phyloP scores from a whole-genome alignment of 2,797 vertebrate genomes.

The Gallirallus australis region DNA sequence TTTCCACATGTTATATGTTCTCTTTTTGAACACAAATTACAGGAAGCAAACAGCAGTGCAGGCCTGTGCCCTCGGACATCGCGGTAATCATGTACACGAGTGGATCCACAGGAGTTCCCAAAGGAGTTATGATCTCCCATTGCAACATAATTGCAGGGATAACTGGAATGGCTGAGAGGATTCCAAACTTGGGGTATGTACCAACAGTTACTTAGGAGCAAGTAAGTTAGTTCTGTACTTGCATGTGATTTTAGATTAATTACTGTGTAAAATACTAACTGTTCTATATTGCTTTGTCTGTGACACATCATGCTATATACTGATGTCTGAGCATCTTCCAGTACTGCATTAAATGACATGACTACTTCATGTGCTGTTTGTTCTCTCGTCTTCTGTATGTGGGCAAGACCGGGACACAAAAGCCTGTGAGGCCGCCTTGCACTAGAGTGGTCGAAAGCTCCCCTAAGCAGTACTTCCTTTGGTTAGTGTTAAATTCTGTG shows the following conservation, averaged over 20 bases:
- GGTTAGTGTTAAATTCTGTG: neutral
- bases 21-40: neutral
- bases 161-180: conserved; percentile 91
- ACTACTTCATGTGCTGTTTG: neutral
- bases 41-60: conserved; percentile 80
- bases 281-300: neutral
- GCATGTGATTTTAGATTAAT: neutral
- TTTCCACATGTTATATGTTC: neutral
- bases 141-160: conserved; percentile 92
- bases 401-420: neutral
- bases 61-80: conserved; percentile 85
- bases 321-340: neutral
- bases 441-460: neutral
- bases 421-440: neutral
- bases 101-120: conserved; percentile 92
- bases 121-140: conserved; percentile 96
- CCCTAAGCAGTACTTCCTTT: neutral
- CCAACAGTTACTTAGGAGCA: neutral
- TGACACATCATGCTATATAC: neutral
- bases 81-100: conserved; percentile 99
- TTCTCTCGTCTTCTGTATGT: neutral
- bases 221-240: neutral
- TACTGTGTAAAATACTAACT: neutral
- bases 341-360: neutral
- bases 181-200: conserved; percentile 87